phyloP scores from a whole-genome alignment of 2,888 invertebrate genomes.

The Cosmorhoe ocellata region DNA sequence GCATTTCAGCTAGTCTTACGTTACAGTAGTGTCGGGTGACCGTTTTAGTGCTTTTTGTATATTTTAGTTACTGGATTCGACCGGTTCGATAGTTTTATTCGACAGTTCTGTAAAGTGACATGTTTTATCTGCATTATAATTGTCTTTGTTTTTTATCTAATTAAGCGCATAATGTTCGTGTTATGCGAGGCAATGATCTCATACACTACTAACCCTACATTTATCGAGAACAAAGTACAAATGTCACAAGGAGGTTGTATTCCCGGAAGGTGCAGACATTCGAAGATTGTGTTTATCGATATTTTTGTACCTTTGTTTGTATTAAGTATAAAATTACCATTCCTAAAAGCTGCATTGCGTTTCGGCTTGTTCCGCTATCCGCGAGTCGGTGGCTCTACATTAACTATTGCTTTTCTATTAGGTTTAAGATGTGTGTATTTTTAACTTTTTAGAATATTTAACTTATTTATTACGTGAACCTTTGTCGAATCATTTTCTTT shows the following conservation, averaged over 20 bases:
- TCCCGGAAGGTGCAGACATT: slow-evolving; percentile 38
- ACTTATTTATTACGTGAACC: slow-evolving; percentile 81
- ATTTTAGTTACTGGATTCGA: slow-evolving; percentile 66
- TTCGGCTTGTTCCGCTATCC: slow-evolving; percentile 60
- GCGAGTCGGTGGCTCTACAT: slow-evolving; percentile 43
- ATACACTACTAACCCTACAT: slow-evolving; percentile 74
- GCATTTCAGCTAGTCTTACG: slow-evolving; percentile 82
- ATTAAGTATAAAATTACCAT: slow-evolving; percentile 69
- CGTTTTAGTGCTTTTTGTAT: slow-evolving; percentile 72
- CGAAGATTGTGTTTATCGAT: slow-evolving; percentile 63
- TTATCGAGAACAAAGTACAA: slow-evolving; percentile 78
- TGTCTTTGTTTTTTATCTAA: slow-evolving; percentile 71
- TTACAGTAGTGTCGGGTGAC: slow-evolving; percentile 69
- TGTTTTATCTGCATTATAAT: slow-evolving; percentile 76
- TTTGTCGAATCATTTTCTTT: slow-evolving; percentile 79
- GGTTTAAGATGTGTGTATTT: slow-evolving; percentile 81
- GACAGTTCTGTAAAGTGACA: slow-evolving; percentile 65
- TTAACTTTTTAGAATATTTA: slow-evolving; percentile 82
- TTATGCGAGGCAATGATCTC: slow-evolving; percentile 79
- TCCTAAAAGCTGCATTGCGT: slow-evolving; percentile 67
- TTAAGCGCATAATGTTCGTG: slow-evolving; percentile 68
- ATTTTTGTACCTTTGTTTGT: slow-evolving; percentile 78
- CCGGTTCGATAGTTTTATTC: slow-evolving; percentile 57
- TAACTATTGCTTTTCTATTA: slow-evolving; percentile 79
- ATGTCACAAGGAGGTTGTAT: slow-evolving; percentile 47